Evolutionary conservation across 2,113 vertebrate species (phyloP).

Genomic region (Cyphomyrus discorhynchus): DNA sequence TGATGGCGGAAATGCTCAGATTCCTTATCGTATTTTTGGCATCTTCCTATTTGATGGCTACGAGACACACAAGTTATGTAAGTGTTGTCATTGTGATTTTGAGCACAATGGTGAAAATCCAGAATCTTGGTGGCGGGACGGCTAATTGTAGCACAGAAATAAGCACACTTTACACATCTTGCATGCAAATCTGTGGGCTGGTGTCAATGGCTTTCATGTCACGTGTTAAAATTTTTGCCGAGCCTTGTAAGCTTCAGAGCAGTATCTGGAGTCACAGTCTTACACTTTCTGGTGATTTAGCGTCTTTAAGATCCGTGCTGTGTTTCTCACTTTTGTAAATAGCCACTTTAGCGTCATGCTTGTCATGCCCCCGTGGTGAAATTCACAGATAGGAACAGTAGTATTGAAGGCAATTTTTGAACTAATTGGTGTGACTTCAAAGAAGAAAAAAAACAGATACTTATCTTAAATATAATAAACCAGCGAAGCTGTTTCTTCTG

Average conservation of each 20-base stretch:
- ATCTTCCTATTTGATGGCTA: neutral
- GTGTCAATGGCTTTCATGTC: neutral
- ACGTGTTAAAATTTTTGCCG: neutral
- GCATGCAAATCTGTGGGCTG: neutral
- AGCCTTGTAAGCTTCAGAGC: neutral
- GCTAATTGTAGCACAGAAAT: neutral
- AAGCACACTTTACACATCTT: neutral
- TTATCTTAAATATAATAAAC: neutral
- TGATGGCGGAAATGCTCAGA: neutral
- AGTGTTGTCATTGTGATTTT: neutral
- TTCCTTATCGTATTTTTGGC: neutral
- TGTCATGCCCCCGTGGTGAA: neutral
- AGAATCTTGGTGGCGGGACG: neutral
- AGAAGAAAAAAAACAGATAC: neutral
- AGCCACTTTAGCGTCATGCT: neutral
- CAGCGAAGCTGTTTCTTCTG: neutral
- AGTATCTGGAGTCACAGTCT: neutral
- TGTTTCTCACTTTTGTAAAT: conserved; percentile 1
- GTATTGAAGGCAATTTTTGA: neutral
- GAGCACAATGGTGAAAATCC: neutral
- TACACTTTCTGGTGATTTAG: neutral
- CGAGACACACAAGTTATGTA: neutral
- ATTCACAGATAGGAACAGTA: neutral
- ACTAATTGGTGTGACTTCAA: neutral
- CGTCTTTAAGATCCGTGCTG: neutral